These are phyloP conservation scores for Dioctria linearis DNA, from an alignment of 2,888 invertebrate genomes.

Conservation along the genomic window DNA sequence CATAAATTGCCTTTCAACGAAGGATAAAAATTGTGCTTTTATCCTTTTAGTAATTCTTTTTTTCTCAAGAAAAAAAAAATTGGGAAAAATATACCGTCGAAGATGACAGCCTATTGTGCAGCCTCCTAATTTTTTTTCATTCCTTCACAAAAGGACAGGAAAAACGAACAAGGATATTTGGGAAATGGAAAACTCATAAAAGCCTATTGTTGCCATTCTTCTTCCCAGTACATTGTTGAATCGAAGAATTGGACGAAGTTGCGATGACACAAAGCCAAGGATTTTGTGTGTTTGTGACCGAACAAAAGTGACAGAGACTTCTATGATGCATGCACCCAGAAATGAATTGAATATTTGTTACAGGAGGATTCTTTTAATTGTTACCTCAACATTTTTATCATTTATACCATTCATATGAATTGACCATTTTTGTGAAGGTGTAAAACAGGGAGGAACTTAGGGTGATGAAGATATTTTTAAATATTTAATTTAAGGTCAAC, in stretches of 20 bases:
- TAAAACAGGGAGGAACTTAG: neutral
- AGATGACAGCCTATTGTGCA: neutral
- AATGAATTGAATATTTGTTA: neutral
- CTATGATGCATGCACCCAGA: neutral
- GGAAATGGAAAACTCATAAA: slow-evolving; percentile 4
- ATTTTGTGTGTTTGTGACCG: slow-evolving; percentile 4
- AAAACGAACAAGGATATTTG: slow-evolving; percentile 8
- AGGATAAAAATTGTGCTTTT: neutral
- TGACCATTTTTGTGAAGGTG: too few relatives aligned
- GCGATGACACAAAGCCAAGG: neutral
- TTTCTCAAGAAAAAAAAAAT: neutral
- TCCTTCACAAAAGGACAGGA: neutral
- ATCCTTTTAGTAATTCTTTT: neutral
- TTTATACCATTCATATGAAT: neutral
- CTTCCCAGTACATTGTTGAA: neutral
- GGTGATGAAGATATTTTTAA: too few relatives aligned
- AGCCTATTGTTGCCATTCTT: neutral
- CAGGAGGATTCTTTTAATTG: neutral
- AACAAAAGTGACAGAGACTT: neutral
- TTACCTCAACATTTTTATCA: neutral
- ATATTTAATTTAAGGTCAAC: too few relatives aligned
- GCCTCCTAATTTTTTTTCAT: slow-evolving; percentile 7
- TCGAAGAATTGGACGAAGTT: neutral
- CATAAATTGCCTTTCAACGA: slow-evolving; percentile 10
- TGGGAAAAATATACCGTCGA: neutral